A percentile compares a stretch with the other conserved stretches of the same genome.
Conservation (phyloP, 2,888 invertebrate species). For the Chrysotoxum bicinctum region DNA sequence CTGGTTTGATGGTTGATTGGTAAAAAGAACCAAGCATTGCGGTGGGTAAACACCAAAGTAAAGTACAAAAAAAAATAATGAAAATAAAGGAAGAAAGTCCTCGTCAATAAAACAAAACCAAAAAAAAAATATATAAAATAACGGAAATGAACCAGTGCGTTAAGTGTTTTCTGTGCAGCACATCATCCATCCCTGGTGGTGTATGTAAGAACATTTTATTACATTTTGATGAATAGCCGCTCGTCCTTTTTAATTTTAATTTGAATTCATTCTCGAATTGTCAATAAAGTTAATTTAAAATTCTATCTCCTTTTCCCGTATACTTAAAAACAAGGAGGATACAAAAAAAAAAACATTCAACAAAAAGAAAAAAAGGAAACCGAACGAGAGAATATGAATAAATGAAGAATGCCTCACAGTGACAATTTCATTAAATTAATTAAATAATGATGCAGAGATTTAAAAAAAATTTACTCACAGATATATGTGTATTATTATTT, state of each 20-base stretch:
- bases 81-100: constrained; percentile 37
- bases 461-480: constrained; percentile 30
- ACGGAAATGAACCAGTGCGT: constrained; percentile 66
- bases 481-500: background rate
- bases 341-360: background rate
- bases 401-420: constrained; percentile 72
- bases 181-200: constrained; percentile 27
- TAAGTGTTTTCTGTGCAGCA: constrained; percentile 65
- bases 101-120: constrained; percentile 59
- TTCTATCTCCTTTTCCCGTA: constrained; percentile 50
- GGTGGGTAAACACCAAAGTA: constrained; percentile 62
- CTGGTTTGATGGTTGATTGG: constrained; percentile 70
- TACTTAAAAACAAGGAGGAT: constrained; percentile 9
- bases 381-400: constrained; percentile 60
- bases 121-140: constrained; percentile 20
- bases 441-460: constrained; percentile 69
- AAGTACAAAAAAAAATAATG: constrained; percentile 26
- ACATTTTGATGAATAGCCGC: constrained; percentile 71
- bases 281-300: constrained; percentile 72
- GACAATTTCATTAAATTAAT: constrained; percentile 71
- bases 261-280: constrained; percentile 71
- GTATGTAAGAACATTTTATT: constrained; percentile 69
- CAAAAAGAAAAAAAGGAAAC: constrained; percentile 22
- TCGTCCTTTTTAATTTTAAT: constrained; percentile 71
- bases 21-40: constrained; percentile 59